These are phyloP conservation scores for Amphiprion clarkii DNA, from an alignment of 2,797 vertebrate species.

Conservation along the genomic window DNA sequence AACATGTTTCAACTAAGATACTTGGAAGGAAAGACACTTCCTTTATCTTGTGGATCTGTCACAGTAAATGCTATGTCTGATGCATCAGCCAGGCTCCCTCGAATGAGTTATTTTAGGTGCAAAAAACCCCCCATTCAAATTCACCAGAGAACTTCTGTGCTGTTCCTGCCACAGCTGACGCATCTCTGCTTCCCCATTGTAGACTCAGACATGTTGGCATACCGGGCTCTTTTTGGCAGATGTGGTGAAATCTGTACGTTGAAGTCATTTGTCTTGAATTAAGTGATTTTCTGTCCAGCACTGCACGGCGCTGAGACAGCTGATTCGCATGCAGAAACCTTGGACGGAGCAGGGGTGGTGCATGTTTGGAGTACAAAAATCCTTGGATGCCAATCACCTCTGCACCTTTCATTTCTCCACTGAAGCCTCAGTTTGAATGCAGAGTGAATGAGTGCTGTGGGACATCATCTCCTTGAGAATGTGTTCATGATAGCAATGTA, in stretches of 20 bases:
- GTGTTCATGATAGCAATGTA: slow-evolving; percentile 28
- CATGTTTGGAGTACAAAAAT: slow-evolving; percentile 28
- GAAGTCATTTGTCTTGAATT: slow-evolving; percentile 72
- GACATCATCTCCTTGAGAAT: slow-evolving; percentile 39
- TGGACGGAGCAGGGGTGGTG: slow-evolving; percentile 20
- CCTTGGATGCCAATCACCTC: slow-evolving; percentile 24
- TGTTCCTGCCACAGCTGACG: slow-evolving; percentile 73
- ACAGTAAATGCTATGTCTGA: slow-evolving; percentile 50
- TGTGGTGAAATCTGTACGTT: slow-evolving; percentile 56
- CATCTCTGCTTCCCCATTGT: slow-evolving; percentile 64
- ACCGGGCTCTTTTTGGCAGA: slow-evolving; percentile 62
- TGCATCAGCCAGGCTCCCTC: slow-evolving; percentile 61
- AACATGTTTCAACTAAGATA: slow-evolving; percentile 25
- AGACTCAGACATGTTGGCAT: slow-evolving; percentile 57
- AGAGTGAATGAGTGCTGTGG: slow-evolving; percentile 20
- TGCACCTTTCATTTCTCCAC: slow-evolving; percentile 21
- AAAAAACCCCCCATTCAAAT: slow-evolving; percentile 55
- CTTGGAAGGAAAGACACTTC: not conserved
- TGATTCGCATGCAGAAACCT: slow-evolving; percentile 48
- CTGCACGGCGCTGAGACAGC: slow-evolving; percentile 21
- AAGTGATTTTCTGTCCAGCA: slow-evolving; percentile 59
- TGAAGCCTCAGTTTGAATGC: slow-evolving; percentile 22
- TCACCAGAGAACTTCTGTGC: slow-evolving; percentile 68
- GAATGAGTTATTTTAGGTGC: slow-evolving; percentile 76
- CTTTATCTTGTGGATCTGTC: slow-evolving; percentile 52